phyloP scores from a whole-genome alignment of 2,113 vertebrate species.

The Oryctolagus cuniculus region mOryCun1.1 NC_091433.1:130246501-130247000 shows the following conservation, averaged over 20 bases:
- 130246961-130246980: not conserved
- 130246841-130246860: constrained; percentile 27
- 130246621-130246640: not conserved
- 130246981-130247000: not conserved
- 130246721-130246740: constrained; percentile 43
- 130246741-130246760: constrained; percentile 26
- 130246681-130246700: constrained; percentile 7
- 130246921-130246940: not conserved
- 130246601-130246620: not conserved
- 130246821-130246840: constrained; percentile 8
- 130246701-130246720: constrained; percentile 31
- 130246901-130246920: constrained; percentile 32
- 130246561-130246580: not conserved
- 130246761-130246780: constrained; percentile 41
- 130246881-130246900: constrained; percentile 21
- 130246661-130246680: constrained; percentile 6
- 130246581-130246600: not conserved
- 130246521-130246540: not conserved
- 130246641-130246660: not conserved
- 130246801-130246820: constrained; percentile 40
- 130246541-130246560: not conserved
- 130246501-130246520: not conserved
- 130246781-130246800: constrained; percentile 37
- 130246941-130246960: constrained; percentile 12
- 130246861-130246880: not conserved